A percentile compares a stretch with the other conserved stretches of the same genome.
Evolutionary conservation across 2,113 vertebrate species (phyloP).

Genomic region (Archilochus colubris): DNA sequence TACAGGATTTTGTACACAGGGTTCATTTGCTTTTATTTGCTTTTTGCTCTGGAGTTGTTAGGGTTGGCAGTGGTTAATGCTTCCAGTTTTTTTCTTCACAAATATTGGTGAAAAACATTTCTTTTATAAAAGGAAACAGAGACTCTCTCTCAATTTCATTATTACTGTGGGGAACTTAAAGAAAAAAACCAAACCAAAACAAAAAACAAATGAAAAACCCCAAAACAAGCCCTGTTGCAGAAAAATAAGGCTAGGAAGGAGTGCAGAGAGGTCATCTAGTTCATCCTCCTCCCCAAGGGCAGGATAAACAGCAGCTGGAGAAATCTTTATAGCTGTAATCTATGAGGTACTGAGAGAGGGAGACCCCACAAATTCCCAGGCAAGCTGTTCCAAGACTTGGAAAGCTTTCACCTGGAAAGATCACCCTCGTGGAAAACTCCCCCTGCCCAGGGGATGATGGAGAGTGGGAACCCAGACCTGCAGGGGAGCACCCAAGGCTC

Average conservation of each 20-base stretch:
- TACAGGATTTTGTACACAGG: background rate
- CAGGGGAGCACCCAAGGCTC: accelerated
- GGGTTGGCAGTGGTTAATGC: background rate
- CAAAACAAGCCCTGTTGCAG: background rate
- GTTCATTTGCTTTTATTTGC: background rate
- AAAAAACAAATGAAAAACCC: no score
- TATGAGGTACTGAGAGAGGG: background rate
- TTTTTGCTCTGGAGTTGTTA: background rate
- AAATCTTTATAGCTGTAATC: background rate
- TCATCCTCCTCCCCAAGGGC: background rate
- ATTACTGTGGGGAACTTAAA: background rate
- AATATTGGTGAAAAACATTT: slow-evolving; percentile 14
- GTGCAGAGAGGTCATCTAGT: background rate
- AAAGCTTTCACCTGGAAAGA: background rate
- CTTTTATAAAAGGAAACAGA: slow-evolving; percentile 38
- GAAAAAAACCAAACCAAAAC: background rate
- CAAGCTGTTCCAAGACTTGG: background rate
- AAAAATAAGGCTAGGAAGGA: background rate
- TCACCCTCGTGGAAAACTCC: accelerated
- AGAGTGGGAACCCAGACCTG: background rate
- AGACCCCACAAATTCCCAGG: background rate
- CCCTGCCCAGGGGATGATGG: accelerated
- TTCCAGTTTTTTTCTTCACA: background rate
- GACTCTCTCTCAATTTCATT: background rate
- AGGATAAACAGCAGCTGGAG: background rate